These are phyloP conservation scores for Colistium nudipinnis DNA, from an alignment of 2,113 vertebrate species.

Conservation along the genomic window DNA sequence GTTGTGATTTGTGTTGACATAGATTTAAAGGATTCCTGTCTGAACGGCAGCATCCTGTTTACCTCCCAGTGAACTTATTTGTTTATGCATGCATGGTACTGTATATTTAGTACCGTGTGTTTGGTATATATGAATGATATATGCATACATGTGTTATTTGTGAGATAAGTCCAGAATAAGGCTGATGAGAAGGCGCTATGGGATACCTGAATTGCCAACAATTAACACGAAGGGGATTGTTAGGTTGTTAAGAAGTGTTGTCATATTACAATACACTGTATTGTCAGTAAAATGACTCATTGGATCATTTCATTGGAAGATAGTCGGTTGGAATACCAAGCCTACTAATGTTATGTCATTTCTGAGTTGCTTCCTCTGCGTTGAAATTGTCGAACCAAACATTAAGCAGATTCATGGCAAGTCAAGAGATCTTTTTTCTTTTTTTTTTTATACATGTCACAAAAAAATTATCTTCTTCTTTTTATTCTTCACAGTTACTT, in stretches of 20 bases:
- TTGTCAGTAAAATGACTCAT: too few relatives aligned
- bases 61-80: neutral
- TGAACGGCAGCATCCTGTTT: constrained; percentile 50
- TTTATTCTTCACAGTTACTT: too few relatives aligned
- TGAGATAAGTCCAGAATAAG: neutral
- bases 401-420: too few relatives aligned
- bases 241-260: too few relatives aligned
- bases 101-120: neutral
- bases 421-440: too few relatives aligned
- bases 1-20: constrained; percentile 11
- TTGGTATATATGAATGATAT: too few relatives aligned
- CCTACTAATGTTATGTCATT: too few relatives aligned
- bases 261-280: too few relatives aligned
- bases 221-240: neutral
- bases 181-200: neutral
- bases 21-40: constrained; percentile 18
- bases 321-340: neutral
- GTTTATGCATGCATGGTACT: neutral
- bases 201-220: neutral
- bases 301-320: neutral
- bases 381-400: too few relatives aligned
- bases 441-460: too few relatives aligned
- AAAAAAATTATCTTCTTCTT: too few relatives aligned
- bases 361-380: too few relatives aligned
- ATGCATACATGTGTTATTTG: neutral